phyloP scores from a whole-genome alignment of 2,888 invertebrate species.

The Stenotaenia linearis region DNA sequence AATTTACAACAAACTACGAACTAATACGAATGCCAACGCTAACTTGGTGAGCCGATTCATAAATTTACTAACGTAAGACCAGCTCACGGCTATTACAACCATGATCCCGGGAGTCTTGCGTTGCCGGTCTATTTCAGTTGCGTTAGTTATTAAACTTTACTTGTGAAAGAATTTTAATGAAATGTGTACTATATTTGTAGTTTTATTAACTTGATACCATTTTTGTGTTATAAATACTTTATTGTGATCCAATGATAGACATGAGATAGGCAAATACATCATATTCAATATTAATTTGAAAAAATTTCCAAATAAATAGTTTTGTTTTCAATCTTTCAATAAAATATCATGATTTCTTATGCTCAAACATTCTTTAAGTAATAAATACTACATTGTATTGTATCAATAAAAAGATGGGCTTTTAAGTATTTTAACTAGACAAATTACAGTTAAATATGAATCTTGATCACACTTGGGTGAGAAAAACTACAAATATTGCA shows the following conservation, averaged over 20 bases:
- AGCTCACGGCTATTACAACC: background rate
- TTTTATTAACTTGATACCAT: background rate
- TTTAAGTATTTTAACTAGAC: slow-evolving; percentile 32
- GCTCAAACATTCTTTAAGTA: slow-evolving; percentile 33
- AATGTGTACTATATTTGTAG: background rate
- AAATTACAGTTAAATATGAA: slow-evolving; percentile 32
- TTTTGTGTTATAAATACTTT: slow-evolving; percentile 33
- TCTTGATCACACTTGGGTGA: slow-evolving; percentile 24
- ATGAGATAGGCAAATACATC: slow-evolving; percentile 32
- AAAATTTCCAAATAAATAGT: slow-evolving; percentile 34
- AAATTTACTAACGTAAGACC: slow-evolving; percentile 13
- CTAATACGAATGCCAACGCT: slow-evolving; percentile 14
- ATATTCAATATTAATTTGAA: slow-evolving; percentile 33
- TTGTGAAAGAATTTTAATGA: background rate
- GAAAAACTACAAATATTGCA: slow-evolving; percentile 33
- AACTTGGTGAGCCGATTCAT: slow-evolving; percentile 10
- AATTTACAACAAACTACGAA: slow-evolving; percentile 26
- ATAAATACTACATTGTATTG: slow-evolving; percentile 32
- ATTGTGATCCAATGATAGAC: slow-evolving; percentile 34
- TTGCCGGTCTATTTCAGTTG: background rate
- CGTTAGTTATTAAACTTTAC: background rate
- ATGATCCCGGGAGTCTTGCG: slow-evolving; percentile 4
- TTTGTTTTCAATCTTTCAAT: slow-evolving; percentile 32
- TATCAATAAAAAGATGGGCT: slow-evolving; percentile 32
- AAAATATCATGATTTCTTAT: slow-evolving; percentile 34